A percentile compares a stretch with the other conserved stretches of the same genome.
These are phyloP conservation scores for Limosa lapponica DNA, from an alignment of 2,797 vertebrate genomes.

Conservation along the genomic window DNA sequence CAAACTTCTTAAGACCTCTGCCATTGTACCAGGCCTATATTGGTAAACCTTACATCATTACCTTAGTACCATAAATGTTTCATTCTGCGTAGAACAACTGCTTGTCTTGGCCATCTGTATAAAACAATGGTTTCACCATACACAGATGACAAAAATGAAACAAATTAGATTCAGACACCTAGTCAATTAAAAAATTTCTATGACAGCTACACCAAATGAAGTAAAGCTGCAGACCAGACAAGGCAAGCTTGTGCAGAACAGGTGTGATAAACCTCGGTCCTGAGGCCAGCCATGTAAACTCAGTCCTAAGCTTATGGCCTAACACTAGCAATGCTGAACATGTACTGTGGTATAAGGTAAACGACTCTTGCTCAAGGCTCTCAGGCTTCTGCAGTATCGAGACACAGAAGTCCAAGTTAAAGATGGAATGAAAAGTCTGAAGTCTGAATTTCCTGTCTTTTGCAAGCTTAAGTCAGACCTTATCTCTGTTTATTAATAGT, in stretches of 20 bases:
- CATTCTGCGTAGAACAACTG: neutral
- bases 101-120: neutral
- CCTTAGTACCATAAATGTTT: neutral
- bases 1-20: neutral
- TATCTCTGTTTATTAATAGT: constrained; percentile 3
- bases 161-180: neutral
- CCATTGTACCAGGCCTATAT: neutral
- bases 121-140: neutral
- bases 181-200: neutral
- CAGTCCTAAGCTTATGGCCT: neutral
- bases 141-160: neutral
- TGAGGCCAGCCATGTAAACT: neutral
- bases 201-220: neutral
- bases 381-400: neutral
- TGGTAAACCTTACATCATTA: neutral
- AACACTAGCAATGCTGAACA: neutral
- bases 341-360: neutral
- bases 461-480: neutral
- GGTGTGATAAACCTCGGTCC: neutral
- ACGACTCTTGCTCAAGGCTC: neutral
- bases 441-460: constrained; percentile 4
- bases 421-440: neutral
- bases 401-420: neutral
- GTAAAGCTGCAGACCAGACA: neutral
- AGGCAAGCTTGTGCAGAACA: neutral